Base-by-base conservation (phyloP, 2,888 invertebrate genomes). In the Cantharis rufa region DNA sequence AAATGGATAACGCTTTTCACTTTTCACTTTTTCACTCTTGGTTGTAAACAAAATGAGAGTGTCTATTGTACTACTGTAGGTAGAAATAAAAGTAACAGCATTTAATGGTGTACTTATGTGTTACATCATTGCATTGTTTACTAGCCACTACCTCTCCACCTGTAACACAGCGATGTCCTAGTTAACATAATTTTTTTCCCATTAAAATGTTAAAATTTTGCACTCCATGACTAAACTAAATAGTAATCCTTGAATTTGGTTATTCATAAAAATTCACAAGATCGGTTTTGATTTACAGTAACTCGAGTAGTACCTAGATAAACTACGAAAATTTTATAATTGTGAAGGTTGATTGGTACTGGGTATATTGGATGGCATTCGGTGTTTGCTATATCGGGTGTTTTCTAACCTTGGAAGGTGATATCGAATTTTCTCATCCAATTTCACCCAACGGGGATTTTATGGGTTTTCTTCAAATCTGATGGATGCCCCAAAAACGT, bases 51-150 rank as follows among this genome's bases (percentile, higher is more conserved):
- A 66, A 66, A 21, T 24, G 48, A 48, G 48, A 48, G 48, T 48
- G 48, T 48, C 48, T 48, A 48, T 48, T 48, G 48, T 48, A 48
- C n/a, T 48, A 48, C 48, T 48, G 48, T 21, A 66, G 24, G 64
- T 66, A 66, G 24, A 18, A 66, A 24, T 66, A 63, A 21, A 18
- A 66, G 64, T 66, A 66, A 66, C 64, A 21, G 64, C 16, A 16
- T 48, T 48, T 48, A 48, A 48, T 66, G 32, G 62, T 72, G 24
- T 61, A 15, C 63, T 69, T 66, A 69, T 69, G 48, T 71, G 75
- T 81, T 81, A 77, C 81, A 80, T 81, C 80, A 81, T 69, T 76
- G 74, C 79, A 80, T 78, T 80, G 80, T 80, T 81, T 76, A 75
- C 75, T 74, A 74, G 76, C 74, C 77, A 66, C 70, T 73, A 73